A percentile compares a stretch with the other conserved stretches of the same genome.
Conservation (phyloP, 2,797 vertebrate species). For the Galaxias olidus region DNA sequence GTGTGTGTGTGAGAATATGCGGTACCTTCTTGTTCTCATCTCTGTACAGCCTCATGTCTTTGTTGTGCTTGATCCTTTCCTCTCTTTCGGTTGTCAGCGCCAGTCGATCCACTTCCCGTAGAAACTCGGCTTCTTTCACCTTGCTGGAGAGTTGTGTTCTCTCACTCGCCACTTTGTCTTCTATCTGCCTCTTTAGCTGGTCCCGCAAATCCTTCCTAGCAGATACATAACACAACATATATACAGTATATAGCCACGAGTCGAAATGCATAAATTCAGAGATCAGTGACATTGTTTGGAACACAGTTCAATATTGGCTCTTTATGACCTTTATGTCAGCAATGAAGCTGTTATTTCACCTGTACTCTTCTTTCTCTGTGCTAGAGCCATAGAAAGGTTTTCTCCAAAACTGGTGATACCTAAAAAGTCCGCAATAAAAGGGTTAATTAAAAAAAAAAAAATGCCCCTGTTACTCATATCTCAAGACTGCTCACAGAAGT, state of each 20-base stretch:
- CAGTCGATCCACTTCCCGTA: conserved; percentile 53
- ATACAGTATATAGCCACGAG: no score
- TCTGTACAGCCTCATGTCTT: conserved; percentile 66
- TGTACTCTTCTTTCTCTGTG: conserved; percentile 75
- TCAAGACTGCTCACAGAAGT: neutral
- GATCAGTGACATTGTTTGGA: no score
- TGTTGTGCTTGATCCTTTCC: conserved; percentile 50
- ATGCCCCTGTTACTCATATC: neutral
- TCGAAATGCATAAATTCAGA: no score
- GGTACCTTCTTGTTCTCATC: conserved; percentile 76
- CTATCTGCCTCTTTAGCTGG: conserved; percentile 71
- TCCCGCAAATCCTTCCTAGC: conserved; percentile 66
- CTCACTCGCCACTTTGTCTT: conserved; percentile 57
- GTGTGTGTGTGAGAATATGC: neutral
- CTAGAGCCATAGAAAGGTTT: conserved; percentile 73
- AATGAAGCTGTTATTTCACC: conserved; percentile 43
- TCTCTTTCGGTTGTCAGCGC: conserved; percentile 58
- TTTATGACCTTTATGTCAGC: neutral
- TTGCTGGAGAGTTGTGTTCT: conserved; percentile 51
- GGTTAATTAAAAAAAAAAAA: neutral
- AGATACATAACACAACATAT: neutral
- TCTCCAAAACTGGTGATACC: conserved; percentile 73
- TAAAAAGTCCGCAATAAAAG: conserved; percentile 25
- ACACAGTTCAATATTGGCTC: no score
- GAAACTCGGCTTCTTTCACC: conserved; percentile 53